Percentiles rank a stretch among this genome's conserved stretches.
These are phyloP conservation scores for Tetropium fuscum DNA, from an alignment of 2,888 invertebrate genomes.

Conservation along the genomic window DNA sequence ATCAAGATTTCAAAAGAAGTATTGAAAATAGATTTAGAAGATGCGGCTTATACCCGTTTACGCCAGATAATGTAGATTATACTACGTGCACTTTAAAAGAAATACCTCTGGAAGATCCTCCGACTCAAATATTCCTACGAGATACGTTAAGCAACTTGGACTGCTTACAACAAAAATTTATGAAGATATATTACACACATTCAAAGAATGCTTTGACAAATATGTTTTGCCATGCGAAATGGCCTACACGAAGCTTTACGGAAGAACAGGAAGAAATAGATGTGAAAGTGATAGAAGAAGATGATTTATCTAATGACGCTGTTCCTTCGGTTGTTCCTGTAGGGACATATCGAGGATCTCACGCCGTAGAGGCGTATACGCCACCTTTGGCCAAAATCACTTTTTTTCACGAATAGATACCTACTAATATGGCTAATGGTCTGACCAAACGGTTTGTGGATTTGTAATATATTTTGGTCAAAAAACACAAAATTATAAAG, in stretches of 20 bases:
- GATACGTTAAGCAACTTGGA: not conserved
- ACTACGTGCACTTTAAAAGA: conserved; percentile 10
- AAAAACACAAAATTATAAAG: too few species aligned
- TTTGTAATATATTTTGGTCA: too few species aligned
- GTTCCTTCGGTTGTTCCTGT: too few species aligned
- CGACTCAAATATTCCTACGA: conserved; percentile 1
- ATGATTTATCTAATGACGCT: too few species aligned
- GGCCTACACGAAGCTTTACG: conserved; percentile 2
- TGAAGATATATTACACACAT: not conserved
- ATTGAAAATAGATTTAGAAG: conserved; percentile 8
- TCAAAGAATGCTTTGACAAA: conserved; percentile 7
- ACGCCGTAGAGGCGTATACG: too few species aligned
- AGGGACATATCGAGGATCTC: too few species aligned
- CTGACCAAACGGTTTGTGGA: too few species aligned
- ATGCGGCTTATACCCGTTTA: not conserved
- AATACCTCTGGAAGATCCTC: not conserved
- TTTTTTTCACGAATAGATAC: too few species aligned
- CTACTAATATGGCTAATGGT: too few species aligned
- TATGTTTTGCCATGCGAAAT: conserved; percentile 6
- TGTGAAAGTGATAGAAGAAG: too few species aligned
- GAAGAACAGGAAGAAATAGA: too few species aligned
- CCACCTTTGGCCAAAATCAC: too few species aligned
- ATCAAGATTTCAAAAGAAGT: conserved; percentile 10
- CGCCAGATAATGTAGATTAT: conserved; percentile 10
- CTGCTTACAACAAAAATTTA: conserved; percentile 1